These are phyloP conservation scores for Ennomos erosarius DNA, from an alignment of 2,888 invertebrate species.

Conservation along the genomic window DNA sequence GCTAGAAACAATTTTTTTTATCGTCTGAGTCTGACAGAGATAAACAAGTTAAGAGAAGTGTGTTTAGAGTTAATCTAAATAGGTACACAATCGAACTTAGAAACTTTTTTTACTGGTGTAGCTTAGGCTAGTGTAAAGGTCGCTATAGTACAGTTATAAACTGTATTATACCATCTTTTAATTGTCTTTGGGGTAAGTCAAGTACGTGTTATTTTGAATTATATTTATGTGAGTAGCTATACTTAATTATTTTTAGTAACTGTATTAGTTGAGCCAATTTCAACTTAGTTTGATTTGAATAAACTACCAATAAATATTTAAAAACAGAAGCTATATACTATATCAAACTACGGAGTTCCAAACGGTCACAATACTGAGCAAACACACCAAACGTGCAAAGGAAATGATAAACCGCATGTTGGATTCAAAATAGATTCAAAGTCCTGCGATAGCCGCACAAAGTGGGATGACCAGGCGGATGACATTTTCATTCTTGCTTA, in stretches of 20 bases:
- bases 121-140: too few relatives aligned
- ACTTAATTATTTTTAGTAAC: too few relatives aligned
- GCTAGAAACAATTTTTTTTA: conserved; percentile 45
- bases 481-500: conserved; percentile 36
- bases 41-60: conserved; percentile 25
- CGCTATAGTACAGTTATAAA: too few relatives aligned
- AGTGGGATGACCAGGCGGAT: conserved; percentile 23
- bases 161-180: too few relatives aligned
- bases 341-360: conserved; percentile 5
- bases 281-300: too few relatives aligned
- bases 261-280: too few relatives aligned
- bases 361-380: conserved; percentile 8
- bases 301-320: neutral
- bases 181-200: too few relatives aligned
- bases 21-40: conserved; percentile 29
- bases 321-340: conserved; percentile 3
- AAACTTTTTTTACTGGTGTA: too few relatives aligned
- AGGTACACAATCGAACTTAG: too few relatives aligned
- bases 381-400: conserved; percentile 10
- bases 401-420: conserved; percentile 32
- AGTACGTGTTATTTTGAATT: too few relatives aligned
- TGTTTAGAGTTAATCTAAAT: conserved; percentile 7
- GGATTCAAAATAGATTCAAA: conserved; percentile 26
- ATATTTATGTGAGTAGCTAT: too few relatives aligned
- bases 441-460: conserved; percentile 19